Evolutionary conservation across 2,797 vertebrate genomes (phyloP).

Genomic region (Okamejei kenojei): DNA sequence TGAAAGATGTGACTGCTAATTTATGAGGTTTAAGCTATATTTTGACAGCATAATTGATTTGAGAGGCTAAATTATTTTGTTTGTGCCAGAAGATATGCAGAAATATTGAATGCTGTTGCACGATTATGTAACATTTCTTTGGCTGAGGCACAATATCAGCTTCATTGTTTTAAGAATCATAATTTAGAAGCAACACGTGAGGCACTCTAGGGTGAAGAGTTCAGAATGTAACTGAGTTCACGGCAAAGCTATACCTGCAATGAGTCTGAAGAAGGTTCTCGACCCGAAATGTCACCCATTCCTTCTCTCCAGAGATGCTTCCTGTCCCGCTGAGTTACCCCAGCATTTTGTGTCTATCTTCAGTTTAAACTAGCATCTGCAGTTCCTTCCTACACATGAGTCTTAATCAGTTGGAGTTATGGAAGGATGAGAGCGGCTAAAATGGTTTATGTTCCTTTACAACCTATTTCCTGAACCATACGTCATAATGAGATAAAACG

Average conservation of each 20-base stretch:
- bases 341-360: no score
- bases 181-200: not conserved
- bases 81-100: not conserved
- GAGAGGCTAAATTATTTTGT: slow-evolving; percentile 24
- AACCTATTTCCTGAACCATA: no score
- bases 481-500: not conserved
- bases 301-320: no score
- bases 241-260: not conserved
- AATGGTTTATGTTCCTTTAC: not conserved
- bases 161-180: no score
- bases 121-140: not conserved
- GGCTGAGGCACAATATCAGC: not conserved
- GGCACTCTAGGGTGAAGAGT: not conserved
- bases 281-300: no score
- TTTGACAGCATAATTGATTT: slow-evolving; percentile 31
- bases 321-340: no score
- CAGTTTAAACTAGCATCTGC: no score
- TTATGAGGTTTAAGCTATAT: slow-evolving; percentile 20
- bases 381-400: no score
- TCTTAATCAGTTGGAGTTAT: not conserved
- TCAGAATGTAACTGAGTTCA: not conserved
- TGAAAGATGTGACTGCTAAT: slow-evolving; percentile 24
- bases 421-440: not conserved
- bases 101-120: slow-evolving; percentile 5
- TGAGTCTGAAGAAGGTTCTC: no score